Evolutionary conservation across 2,113 vertebrate species (phyloP), one percentile per base, ranked within the genome.

Genomic region (Spilogale gracilis): DNA sequence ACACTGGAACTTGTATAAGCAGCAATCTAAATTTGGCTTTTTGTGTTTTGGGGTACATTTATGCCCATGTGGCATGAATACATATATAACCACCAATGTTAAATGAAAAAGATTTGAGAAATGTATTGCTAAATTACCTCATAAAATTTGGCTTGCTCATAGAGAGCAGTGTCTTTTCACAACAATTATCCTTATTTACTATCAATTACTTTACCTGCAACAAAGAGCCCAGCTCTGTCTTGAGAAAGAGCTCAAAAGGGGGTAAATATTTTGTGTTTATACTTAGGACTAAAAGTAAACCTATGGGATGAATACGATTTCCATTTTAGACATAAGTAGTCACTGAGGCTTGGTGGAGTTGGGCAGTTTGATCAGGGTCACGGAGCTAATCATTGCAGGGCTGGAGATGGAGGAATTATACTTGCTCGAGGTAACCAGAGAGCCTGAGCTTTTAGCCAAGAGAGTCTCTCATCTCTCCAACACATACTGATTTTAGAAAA

Each of bases 21-120:
- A 94, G 71, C 71, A 16, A 82, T 67, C 92, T 96, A 76, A 90
- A 82, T 79, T 38, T 45, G 85, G 12, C 10, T 83, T 97, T 91
- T 48, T 94, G 73, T 78, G 67, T 88, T 92, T 3, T 58, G 16
- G 27, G n/a, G 23, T 12, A 93, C n/a, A 91, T 83, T 14, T 38
- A 67, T 85, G n/a, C 14, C 67, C 14, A 83, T 91, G 83, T 90
- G 95, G 43, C 90, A 84, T 30, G 23, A 61, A 84, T 50, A 93
- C 67, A n/a, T 67, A 91, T 86, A 85, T 20, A 60, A 56, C 20
- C 43, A 82, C 11, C 91, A 85, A 87, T 60, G 48, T 38, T 76
- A 43, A 74, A 82, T 43, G 32, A 87, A 96, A 96, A 85, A 21
- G 8, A 78, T 65, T 6, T 74, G 30, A 96, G 38, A 81, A 73